Evolutionary conservation across 64 coral and sea anemone genomes (phyloP).

Genomic region (Actinia equina): DNA sequence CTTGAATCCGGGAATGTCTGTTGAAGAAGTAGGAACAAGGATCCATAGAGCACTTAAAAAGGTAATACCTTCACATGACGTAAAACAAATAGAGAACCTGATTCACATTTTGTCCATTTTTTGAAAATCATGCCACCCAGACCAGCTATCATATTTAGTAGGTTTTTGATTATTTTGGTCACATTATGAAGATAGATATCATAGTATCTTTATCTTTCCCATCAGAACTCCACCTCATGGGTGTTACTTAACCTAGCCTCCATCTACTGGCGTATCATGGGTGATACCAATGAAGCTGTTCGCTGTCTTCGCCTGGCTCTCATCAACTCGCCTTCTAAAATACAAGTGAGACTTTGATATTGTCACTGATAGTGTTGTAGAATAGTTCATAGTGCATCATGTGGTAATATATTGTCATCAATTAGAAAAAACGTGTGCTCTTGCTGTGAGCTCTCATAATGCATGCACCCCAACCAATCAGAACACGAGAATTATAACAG

Average conservation of each 20-base stretch:
- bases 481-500: no score
- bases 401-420: no score
- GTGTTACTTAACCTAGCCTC: conserved; percentile 80
- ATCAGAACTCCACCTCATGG: conserved; percentile 86
- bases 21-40: conserved; percentile 45
- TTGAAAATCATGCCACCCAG: no score
- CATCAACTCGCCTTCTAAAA: neutral
- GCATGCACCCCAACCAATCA: no score
- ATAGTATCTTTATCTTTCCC: neutral
- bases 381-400: no score
- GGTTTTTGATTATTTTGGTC: no score
- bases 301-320: conserved; percentile 79
- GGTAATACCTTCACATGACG: neutral
- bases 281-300: conserved; percentile 77
- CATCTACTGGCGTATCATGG: conserved; percentile 83
- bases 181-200: no score
- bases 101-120: no score
- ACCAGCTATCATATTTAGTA: no score
- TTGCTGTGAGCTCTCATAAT: neutral
- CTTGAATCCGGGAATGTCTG: neutral
- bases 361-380: no score
- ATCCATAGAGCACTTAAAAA: conserved; percentile 46
- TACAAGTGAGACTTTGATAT: neutral
- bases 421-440: no score
- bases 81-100: no score